Conservation (phyloP, 2,888 invertebrate species). For the Psylliodes chrysocephalus region DNA sequence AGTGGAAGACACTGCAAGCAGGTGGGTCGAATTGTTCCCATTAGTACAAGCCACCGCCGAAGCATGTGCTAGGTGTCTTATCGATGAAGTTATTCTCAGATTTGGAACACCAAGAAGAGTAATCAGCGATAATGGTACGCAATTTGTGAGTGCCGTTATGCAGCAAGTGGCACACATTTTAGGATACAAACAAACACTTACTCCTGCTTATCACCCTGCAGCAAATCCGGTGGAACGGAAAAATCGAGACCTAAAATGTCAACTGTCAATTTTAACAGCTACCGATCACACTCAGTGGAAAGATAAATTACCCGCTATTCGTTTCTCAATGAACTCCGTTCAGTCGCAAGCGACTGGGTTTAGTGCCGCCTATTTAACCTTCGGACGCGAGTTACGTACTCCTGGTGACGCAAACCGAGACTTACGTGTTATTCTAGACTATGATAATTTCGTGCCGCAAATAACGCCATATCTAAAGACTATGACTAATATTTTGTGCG, state of each 20-base stretch:
- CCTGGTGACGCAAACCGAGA: no score
- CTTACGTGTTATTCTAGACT: no score
- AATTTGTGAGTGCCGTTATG: no score
- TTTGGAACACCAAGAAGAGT: not conserved
- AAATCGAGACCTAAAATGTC: slow-evolving; percentile 31
- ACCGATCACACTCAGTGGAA: slow-evolving; percentile 8
- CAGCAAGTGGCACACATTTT: slow-evolving; percentile 39
- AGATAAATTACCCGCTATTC: not conserved
- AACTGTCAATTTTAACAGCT: not conserved
- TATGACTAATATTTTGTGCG: no score
- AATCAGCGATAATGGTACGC: not conserved
- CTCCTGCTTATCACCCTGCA: slow-evolving; percentile 43
- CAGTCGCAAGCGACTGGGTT: slow-evolving; percentile 39
- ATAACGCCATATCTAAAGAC: no score
- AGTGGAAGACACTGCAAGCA: slow-evolving; percentile 48
- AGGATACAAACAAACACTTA: slow-evolving; percentile 18
- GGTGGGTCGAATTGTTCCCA: slow-evolving; percentile 49
- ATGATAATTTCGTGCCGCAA: no score
- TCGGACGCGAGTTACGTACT: no score
- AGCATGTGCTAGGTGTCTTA: slow-evolving; percentile 43
- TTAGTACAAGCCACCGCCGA: slow-evolving; percentile 46
- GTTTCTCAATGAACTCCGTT: slow-evolving; percentile 50
- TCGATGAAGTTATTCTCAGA: no score
- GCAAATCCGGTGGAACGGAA: slow-evolving; percentile 42
- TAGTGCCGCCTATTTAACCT: slow-evolving; percentile 56